A percentile compares a stretch with the other conserved stretches of the same genome.
Conservation (phyloP, 2,113 vertebrate genomes). For the Pleuronectes platessa region DNA sequence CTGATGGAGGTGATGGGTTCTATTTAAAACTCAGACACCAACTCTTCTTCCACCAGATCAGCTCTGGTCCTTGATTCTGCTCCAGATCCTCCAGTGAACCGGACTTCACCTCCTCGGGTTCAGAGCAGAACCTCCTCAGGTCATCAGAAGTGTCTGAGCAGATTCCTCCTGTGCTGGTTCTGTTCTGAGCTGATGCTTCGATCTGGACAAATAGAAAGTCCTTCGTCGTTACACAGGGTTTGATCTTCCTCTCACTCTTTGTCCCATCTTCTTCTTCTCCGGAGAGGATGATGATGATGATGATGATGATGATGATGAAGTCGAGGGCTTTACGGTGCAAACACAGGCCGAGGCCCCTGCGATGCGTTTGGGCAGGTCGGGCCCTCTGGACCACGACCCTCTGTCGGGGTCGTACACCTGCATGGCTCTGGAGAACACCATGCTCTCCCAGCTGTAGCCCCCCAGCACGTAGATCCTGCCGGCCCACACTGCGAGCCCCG, state of each 20-base stretch:
- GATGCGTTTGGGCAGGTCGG: slow-evolving; percentile 89
- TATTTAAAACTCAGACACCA: no score
- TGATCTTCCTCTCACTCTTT: slow-evolving; percentile 72
- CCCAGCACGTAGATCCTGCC: slow-evolving; percentile 92
- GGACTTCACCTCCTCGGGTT: no score
- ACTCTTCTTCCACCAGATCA: no score
- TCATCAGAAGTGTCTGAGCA: no score
- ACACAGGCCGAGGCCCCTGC: slow-evolving; percentile 92
- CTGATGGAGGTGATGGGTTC: no score
- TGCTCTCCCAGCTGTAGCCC: slow-evolving; percentile 96
- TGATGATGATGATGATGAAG: background rate
- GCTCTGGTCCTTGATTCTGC: no score
- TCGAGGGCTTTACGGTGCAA: slow-evolving; percentile 83
- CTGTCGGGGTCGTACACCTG: slow-evolving; percentile 89
- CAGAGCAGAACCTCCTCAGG: no score
- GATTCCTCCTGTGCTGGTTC: no score
- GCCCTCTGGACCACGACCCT: slow-evolving; percentile 87
- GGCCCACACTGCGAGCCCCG: slow-evolving; percentile 88
- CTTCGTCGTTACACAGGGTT: slow-evolving; percentile 43
- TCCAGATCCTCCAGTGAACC: no score
- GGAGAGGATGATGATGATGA: slow-evolving; percentile 7
- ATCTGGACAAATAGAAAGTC: background rate
- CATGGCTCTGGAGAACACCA: slow-evolving; percentile 88
- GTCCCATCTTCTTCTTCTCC: slow-evolving; percentile 82
- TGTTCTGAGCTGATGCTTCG: no score